These are phyloP conservation scores for Stegodyphus dumicola DNA, from an alignment of 1,140 invertebrate species.

Conservation along the genomic window DNA sequence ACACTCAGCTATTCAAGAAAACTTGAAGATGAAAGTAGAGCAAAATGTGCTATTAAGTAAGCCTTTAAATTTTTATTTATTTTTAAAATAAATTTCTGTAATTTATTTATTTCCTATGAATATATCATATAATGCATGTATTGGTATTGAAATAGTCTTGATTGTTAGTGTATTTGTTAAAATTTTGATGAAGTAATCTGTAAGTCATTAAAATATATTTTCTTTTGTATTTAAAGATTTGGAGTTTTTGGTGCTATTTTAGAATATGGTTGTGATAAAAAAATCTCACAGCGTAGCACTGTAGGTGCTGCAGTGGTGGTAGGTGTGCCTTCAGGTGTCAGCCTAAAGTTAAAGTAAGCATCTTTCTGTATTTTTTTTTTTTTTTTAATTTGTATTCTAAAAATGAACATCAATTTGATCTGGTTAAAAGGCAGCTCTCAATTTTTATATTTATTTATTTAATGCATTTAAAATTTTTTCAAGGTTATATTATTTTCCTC, in stretches of 20 bases:
- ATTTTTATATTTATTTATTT: too few relatives aligned
- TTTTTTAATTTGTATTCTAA: not conserved
- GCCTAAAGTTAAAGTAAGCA: conserved; percentile 85
- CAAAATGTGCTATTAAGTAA: conserved; percentile 83
- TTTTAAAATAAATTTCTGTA: too few relatives aligned
- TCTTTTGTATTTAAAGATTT: conserved; percentile 71
- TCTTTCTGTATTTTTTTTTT: not conserved
- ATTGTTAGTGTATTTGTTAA: too few relatives aligned
- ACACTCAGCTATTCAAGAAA: conserved; percentile 81
- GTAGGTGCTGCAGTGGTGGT: conserved; percentile 85
- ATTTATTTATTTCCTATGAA: too few relatives aligned
- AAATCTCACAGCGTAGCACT: conserved; percentile 89
- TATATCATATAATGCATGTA: too few relatives aligned
- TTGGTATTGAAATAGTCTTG: too few relatives aligned
- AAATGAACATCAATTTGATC: too few relatives aligned
- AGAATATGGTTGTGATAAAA: conserved; percentile 93
- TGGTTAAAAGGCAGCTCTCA: too few relatives aligned
- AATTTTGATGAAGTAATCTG: too few relatives aligned
- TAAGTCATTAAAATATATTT: conserved; percentile 1
- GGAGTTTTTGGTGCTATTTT: conserved; percentile 87
- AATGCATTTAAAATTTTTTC: too few relatives aligned
- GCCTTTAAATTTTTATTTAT: conserved; percentile 60
- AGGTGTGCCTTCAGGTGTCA: conserved; percentile 87
- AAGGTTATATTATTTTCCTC: too few relatives aligned
- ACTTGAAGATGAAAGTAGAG: conserved; percentile 80